Conservation (phyloP, 1,140 invertebrate species). For the Drosophila subpulchrella region DNA sequence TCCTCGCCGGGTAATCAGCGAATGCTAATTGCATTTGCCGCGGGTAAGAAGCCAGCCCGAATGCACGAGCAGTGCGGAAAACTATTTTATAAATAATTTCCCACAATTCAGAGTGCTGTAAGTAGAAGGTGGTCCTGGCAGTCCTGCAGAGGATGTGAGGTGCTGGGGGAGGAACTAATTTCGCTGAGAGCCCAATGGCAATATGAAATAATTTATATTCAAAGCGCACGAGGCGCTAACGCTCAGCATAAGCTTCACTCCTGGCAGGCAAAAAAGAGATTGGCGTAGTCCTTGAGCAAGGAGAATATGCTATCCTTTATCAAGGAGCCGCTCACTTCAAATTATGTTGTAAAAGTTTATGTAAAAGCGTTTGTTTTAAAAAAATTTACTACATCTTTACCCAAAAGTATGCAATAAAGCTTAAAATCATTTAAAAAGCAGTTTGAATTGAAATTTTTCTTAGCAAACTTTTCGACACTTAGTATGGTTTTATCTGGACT, state of each 20-base stretch:
- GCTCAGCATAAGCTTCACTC: slow-evolving; percentile 27
- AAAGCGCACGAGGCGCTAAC: slow-evolving; percentile 48
- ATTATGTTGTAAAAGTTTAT: background rate
- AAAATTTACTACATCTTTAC: background rate
- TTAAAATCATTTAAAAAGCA: background rate
- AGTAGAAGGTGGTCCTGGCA: slow-evolving; percentile 1
- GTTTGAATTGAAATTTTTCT: no score
- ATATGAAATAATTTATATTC: slow-evolving; percentile 74
- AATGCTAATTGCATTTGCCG: slow-evolving; percentile 69
- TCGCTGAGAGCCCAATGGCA: slow-evolving; percentile 72
- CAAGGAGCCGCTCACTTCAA: background rate
- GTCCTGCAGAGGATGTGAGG: background rate
- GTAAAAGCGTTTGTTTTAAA: background rate
- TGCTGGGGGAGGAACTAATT: slow-evolving; percentile 49
- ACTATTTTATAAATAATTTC: slow-evolving; percentile 72
- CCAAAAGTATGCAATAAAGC: background rate
- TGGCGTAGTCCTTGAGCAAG: background rate
- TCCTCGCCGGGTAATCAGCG: slow-evolving; percentile 55
- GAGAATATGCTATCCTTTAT: background rate
- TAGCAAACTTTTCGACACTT: no score
- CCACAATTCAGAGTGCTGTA: slow-evolving; percentile 50
- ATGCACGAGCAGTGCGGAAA: slow-evolving; percentile 18
- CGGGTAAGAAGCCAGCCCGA: slow-evolving; percentile 24
- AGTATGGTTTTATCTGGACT: no score
- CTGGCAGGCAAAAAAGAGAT: background rate